Base-by-base conservation (phyloP, 2,888 invertebrate genomes). In the Meiosimyza platycephala region DNA sequence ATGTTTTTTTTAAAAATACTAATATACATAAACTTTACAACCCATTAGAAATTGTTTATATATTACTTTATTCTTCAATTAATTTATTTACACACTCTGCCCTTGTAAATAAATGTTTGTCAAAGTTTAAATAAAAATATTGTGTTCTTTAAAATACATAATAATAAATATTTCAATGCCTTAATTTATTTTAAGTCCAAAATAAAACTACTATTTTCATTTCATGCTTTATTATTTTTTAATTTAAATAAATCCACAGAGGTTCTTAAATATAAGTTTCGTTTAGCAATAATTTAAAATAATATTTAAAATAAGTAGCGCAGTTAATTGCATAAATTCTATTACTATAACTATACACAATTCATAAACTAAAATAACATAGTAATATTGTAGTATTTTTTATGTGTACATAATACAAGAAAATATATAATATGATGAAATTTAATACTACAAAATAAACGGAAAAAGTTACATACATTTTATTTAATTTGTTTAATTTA, bases 301-400 rank as follows among this genome's bases (percentile, higher is more conserved):
- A 57, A 57, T 67, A 16, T 67, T 57, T 47, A 67, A 48, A 22
- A 57, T 67, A 67, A 67, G 48, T 67, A 67, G 67, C 67, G 55
- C 67, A 67, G 57, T 48, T 67, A 67, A 55, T 47, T 57, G 55
- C 18, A 40, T 33, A 40, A 67, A 22, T 28, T 28, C 48, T 64
- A 50, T 64, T 16, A 64, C 48, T 64, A 70, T 51, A 54, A 65
- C 55, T 54, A 67, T 54, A 52, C 51, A 67, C 60, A 72, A 55
- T 52, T 60, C 54, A 62, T 62, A 33, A 47, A 50, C 63, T 55
- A 40, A 67, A 47, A 50, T 59, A 51, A 48, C 22, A 68, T 69
- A 50, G 64, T 18, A 63, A 63, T 70, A 70, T n/a, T 54, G 63
- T 70, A 70, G 70, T 52, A 69, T 60, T 69, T 68, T 70, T 63